A percentile compares a stretch with the other conserved stretches of the same genome.
Evolutionary conservation across 2,113 vertebrate genomes (phyloP).

Genomic region (Anguilla rostrata): DNA sequence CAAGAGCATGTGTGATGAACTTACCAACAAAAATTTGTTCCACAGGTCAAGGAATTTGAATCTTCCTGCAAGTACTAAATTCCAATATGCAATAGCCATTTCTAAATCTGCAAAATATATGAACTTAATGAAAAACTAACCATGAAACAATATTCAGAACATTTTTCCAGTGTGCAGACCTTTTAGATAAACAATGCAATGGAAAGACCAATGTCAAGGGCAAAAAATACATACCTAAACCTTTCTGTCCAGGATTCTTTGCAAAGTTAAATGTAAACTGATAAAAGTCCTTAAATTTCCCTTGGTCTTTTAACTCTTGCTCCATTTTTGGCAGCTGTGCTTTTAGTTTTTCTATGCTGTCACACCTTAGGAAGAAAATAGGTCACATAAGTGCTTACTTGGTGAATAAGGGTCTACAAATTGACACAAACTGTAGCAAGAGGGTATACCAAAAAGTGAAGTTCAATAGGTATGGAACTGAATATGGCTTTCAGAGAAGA

Average conservation of each 20-base stretch:
- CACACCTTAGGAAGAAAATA: slow-evolving; percentile 74
- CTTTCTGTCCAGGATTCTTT: slow-evolving; percentile 94
- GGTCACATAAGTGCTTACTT: background rate
- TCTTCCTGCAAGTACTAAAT: slow-evolving; percentile 87
- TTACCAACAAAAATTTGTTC: slow-evolving; percentile 95
- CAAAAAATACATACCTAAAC: slow-evolving; percentile 76
- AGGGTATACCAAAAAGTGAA: background rate
- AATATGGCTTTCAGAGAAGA: background rate
- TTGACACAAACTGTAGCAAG: background rate
- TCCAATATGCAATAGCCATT: slow-evolving; percentile 96
- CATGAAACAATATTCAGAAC: slow-evolving; percentile 25
- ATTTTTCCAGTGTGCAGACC: background rate
- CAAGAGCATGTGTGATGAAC: slow-evolving; percentile 46
- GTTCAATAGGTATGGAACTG: background rate
- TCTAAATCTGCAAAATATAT: slow-evolving; percentile 80
- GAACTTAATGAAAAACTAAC: background rate
- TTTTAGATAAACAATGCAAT: background rate
- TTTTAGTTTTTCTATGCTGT: slow-evolving; percentile 87
- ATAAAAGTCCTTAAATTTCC: slow-evolving; percentile 94
- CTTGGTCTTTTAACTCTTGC: slow-evolving; percentile 87
- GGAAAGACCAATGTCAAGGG: background rate
- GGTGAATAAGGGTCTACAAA: background rate
- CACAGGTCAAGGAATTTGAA: slow-evolving; percentile 97
- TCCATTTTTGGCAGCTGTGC: slow-evolving; percentile 85
- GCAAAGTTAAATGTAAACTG: slow-evolving; percentile 97